These are phyloP conservation scores for Pinctada fucata DNA, from an alignment of 2,888 invertebrate species.

Conservation along the genomic window DNA sequence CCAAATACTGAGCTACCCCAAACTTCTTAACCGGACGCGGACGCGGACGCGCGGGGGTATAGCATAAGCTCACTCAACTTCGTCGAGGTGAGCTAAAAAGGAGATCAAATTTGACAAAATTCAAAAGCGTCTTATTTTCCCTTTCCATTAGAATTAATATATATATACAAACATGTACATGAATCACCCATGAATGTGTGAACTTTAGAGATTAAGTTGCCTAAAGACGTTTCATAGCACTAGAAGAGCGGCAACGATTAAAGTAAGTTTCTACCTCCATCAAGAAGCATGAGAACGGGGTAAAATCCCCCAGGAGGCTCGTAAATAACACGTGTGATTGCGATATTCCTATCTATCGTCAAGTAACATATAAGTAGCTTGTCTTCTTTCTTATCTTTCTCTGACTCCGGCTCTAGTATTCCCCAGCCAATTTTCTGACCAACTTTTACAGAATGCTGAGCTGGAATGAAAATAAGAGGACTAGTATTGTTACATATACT, in stretches of 20 bases:
- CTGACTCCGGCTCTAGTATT: constrained; percentile 63
- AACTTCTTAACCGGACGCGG: too few relatives aligned
- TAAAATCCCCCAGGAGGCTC: constrained; percentile 73
- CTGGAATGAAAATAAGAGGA: constrained; percentile 46
- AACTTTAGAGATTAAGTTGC: too few relatives aligned
- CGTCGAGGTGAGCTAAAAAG: too few relatives aligned
- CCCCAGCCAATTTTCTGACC: constrained; percentile 74
- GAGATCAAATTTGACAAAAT: too few relatives aligned
- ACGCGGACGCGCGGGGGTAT: too few relatives aligned
- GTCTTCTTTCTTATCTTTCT: constrained; percentile 56
- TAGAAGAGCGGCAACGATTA: too few relatives aligned
- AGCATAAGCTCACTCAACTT: too few relatives aligned
- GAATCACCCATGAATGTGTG: too few relatives aligned
- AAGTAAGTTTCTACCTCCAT: constrained; percentile 14
- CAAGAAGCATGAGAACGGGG: constrained; percentile 57
- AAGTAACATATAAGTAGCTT: constrained; percentile 73
- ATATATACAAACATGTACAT: too few relatives aligned
- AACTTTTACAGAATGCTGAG: constrained; percentile 59
- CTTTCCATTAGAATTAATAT: too few relatives aligned
- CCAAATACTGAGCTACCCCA: too few relatives aligned
- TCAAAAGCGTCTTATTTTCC: too few relatives aligned
- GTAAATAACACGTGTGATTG: constrained; percentile 68
- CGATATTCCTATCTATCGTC: constrained; percentile 70
- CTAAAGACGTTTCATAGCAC: background rate
- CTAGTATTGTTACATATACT: background rate